A percentile compares a stretch with the other conserved stretches of the same genome.
phyloP scores from a whole-genome alignment of 2,797 vertebrate genomes.

The Orientallactaga sibirica region DNA sequence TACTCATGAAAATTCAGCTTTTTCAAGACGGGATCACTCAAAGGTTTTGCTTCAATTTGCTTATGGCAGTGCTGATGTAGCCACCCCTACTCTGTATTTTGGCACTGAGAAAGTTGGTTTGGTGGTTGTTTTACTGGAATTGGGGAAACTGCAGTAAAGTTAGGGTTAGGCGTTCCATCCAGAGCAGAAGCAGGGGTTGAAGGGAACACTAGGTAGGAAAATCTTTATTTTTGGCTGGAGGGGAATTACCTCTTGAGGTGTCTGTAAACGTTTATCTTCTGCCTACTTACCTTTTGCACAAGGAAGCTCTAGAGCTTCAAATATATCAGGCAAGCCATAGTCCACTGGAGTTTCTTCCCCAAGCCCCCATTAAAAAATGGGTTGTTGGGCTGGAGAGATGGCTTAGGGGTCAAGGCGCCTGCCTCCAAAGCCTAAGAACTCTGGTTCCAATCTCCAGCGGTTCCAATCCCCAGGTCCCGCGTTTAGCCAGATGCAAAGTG shows the following conservation, averaged over 20 bases:
- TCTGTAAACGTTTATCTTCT: not conserved
- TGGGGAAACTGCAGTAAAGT: not conserved
- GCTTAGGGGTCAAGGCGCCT: too few species aligned
- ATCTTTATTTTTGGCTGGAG: not conserved
- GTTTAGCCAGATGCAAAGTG: too few species aligned
- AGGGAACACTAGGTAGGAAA: not conserved
- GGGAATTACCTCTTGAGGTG: not conserved
- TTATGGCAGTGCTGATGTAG: not conserved
- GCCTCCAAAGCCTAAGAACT: too few species aligned
- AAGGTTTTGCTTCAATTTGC: slow-evolving; percentile 47
- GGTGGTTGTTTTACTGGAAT: slow-evolving; percentile 43
- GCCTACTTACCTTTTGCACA: not conserved
- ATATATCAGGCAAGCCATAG: not conserved
- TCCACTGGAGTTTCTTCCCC: not conserved
- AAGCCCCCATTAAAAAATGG: not conserved
- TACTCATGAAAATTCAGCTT: slow-evolving; percentile 47
- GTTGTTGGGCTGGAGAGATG: not conserved
- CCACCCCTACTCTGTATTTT: not conserved
- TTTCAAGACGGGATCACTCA: not conserved
- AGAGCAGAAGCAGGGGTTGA: not conserved
- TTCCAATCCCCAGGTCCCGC: too few species aligned
- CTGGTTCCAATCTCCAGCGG: too few species aligned
- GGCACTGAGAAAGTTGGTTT: not conserved
- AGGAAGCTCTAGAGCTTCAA: not conserved
- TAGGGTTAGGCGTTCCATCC: not conserved